phyloP scores from a whole-genome alignment of 2,113 vertebrate species.

The Camelus dromedarius region DNA sequence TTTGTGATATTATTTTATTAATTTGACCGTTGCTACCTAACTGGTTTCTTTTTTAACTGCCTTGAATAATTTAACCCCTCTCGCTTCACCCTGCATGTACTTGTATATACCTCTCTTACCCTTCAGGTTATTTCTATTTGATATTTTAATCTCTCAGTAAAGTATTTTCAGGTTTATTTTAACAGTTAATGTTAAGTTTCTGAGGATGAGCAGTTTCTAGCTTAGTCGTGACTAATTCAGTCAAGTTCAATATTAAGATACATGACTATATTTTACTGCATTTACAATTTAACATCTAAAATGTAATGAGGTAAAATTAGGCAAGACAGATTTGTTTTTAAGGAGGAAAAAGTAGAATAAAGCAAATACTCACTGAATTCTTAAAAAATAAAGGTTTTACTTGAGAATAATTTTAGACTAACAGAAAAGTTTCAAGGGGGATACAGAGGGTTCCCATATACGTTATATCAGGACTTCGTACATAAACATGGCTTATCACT shows the following conservation, averaged over 20 bases:
- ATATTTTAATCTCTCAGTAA: neutral
- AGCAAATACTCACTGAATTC: neutral
- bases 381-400: neutral
- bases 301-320: neutral
- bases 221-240: neutral
- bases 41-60: neutral
- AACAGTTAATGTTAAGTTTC: neutral
- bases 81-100: neutral
- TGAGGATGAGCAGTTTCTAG: neutral
- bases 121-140: neutral
- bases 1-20: slow-evolving; percentile 9
- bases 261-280: neutral
- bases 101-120: neutral
- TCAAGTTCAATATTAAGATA: neutral
- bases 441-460: neutral
- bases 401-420: neutral
- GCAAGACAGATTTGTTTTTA: neutral
- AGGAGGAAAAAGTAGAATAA: neutral
- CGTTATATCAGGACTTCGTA: neutral
- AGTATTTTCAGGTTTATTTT: neutral
- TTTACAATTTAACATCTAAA: slow-evolving; percentile 13
- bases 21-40: slow-evolving; percentile 13
- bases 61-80: neutral
- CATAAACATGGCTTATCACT: neutral
- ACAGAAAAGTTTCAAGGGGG: neutral